Base-by-base conservation (phyloP, 2,113 vertebrate genomes). In the Cinclus mexicanus region DNA sequence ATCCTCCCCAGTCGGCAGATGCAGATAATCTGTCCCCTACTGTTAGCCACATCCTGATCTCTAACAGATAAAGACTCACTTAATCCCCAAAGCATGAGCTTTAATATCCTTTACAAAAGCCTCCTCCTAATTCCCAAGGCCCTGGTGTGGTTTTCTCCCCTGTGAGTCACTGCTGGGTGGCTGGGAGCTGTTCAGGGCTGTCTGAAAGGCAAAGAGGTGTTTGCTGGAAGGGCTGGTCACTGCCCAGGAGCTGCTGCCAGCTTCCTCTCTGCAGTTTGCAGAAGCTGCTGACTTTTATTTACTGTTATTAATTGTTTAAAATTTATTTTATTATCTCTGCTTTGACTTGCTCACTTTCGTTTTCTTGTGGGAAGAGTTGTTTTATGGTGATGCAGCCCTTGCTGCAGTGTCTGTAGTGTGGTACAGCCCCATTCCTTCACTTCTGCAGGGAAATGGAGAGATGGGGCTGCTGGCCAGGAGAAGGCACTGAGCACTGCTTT, bases 31-130 rank as follows among this genome's bases (percentile, higher is more conserved):
- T 93, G 60, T 93, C 44, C 71, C 93, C 90, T 80, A 89, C 87
- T 80, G 87, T 95, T 96, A 93, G 84, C 86, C 79, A 78, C 68
- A 64, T 94, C 88, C 90, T 90, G 90, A 96, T 96, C 95, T 94
- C 88, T 90, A 92, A 89, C 83, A 93, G 92, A 93, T 96, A 96
- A 90, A 92, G 90, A 93, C 83, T 92, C 88, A 46, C 50, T 89
- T 96, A 96, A 96, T 96, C 92, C 72, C 41, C 46, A 83, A 90
- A 93, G 88, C 90, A 95, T 37, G 94, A 93, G 94, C 69, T 95
- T 95, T 94, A 95, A 94, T 95, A 95, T 90, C 78, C 81, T 89
- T 91, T 91, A 68, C 81, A 93, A 93, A 95, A 95, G 74, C 89
- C 33, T 41, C 29, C 59, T 93, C 46, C 42, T 84, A 91, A 91